These are phyloP conservation scores for Stomatorhinus ivindoensis DNA, from an alignment of 2,113 vertebrate species.

Conservation along the genomic window DNA sequence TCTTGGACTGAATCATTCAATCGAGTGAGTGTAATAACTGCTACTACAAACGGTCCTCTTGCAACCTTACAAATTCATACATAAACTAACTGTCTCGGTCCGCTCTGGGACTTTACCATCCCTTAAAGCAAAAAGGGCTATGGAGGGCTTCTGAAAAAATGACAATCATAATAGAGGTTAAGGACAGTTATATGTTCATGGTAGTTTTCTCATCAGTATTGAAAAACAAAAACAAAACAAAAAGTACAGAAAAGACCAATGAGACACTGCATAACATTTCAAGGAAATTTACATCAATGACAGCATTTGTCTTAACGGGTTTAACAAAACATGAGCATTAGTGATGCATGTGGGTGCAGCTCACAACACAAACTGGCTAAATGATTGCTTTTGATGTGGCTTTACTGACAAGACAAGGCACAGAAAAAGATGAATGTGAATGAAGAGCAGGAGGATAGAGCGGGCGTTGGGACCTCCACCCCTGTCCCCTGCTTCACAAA, in stretches of 20 bases:
- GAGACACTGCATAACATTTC: not conserved
- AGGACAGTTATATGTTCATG: not conserved
- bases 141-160: not conserved
- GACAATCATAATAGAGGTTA: not conserved
- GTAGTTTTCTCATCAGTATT: not conserved
- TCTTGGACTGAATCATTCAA: constrained; percentile 6
- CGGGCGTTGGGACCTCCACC: not conserved
- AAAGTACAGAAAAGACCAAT: not conserved
- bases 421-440: constrained; percentile 44
- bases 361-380: constrained; percentile 13
- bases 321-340: constrained; percentile 7
- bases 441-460: constrained; percentile 13
- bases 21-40: not conserved
- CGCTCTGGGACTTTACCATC: not conserved
- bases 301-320: not conserved
- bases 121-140: constrained; percentile 17
- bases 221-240: no score
- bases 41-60: not conserved
- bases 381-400: constrained; percentile 51
- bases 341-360: constrained; percentile 20
- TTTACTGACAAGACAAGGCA: constrained; percentile 57
- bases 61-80: not conserved
- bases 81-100: not conserved
- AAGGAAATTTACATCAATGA: not conserved
- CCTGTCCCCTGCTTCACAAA: constrained; percentile 20